Evolutionary conservation across 37 sponge, comb jelly and placozoan species (phyloP).

Genomic region (Ianthella basta): DNA sequence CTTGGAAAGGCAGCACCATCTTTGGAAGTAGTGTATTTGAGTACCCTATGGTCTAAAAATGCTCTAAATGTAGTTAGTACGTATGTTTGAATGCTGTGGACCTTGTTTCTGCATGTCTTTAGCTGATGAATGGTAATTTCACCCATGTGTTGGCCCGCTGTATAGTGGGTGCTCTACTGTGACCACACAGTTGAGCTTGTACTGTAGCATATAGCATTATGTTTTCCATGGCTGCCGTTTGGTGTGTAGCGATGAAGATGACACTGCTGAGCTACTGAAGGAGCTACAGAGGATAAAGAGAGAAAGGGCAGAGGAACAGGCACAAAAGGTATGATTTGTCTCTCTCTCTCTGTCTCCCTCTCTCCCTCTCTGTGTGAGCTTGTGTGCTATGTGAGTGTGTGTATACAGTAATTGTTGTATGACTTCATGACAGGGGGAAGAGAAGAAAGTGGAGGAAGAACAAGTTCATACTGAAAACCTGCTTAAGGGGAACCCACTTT

Average conservation of each 20-base stretch:
- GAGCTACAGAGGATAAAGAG: conserved; percentile 94
- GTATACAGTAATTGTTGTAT: not conserved
- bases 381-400: too few relatives aligned
- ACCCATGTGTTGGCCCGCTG: too few relatives aligned
- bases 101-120: too few relatives aligned
- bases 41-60: too few relatives aligned
- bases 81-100: too few relatives aligned
- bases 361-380: not conserved
- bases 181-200: too few relatives aligned
- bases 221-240: not conserved
- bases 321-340: not conserved
- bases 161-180: too few relatives aligned
- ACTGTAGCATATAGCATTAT: not conserved
- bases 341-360: not conserved
- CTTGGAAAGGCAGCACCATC: too few relatives aligned
- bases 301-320: conserved; percentile 72
- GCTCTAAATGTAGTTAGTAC: too few relatives aligned
- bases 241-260: conserved; percentile 82
- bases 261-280: conserved; percentile 91
- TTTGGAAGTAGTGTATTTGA: too few relatives aligned
- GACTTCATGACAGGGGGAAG: conserved; percentile 68
- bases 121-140: too few relatives aligned
- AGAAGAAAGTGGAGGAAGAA: conserved; percentile 90
- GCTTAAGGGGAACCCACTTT: conserved; percentile 90
- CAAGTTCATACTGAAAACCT: conserved; percentile 91